A percentile compares a stretch with the other conserved stretches of the same genome.
Evolutionary conservation across 1,140 invertebrate species (phyloP).

Genomic region (Daktulosphaira vitifoliae): DNA sequence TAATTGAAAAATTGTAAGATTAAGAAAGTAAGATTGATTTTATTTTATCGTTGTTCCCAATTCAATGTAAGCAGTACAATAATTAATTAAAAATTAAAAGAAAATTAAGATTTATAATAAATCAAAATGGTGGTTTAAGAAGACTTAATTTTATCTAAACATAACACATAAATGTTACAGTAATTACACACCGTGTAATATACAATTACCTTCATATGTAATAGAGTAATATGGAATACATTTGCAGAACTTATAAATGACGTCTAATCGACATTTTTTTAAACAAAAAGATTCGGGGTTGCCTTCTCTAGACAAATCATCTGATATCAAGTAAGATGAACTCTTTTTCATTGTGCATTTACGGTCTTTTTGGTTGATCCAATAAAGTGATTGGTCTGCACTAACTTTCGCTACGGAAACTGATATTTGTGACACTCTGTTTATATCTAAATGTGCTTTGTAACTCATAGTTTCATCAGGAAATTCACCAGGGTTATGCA

Average conservation of each 20-base stretch:
- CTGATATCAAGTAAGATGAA: neutral
- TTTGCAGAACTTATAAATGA: constrained; percentile 29
- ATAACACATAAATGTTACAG: too few relatives aligned
- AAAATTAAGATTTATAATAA: too few relatives aligned
- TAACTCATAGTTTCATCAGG: constrained; percentile 33
- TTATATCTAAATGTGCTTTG: neutral
- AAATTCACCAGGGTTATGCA: constrained; percentile 35
- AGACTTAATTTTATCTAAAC: too few relatives aligned
- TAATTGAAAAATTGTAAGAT: too few relatives aligned
- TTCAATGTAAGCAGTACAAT: too few relatives aligned
- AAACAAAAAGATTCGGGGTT: constrained; percentile 34
- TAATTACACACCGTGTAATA: too few relatives aligned
- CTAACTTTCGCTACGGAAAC: constrained; percentile 21
- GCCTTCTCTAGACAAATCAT: neutral
- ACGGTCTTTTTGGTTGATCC: constrained; percentile 10
- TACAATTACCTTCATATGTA: too few relatives aligned
- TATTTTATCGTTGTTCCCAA: too few relatives aligned
- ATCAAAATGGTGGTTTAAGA: too few relatives aligned
- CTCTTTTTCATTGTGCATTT: constrained; percentile 29
- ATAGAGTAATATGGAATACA: constrained; percentile 35
- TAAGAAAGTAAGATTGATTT: too few relatives aligned
- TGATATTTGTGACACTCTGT: constrained; percentile 22
- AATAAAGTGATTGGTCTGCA: constrained; percentile 6
- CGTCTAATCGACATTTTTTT: constrained; percentile 16
- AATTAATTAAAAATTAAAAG: too few relatives aligned